Base-by-base conservation (phyloP, 2,113 vertebrate species). In the Galeopterus variegatus region DNA sequence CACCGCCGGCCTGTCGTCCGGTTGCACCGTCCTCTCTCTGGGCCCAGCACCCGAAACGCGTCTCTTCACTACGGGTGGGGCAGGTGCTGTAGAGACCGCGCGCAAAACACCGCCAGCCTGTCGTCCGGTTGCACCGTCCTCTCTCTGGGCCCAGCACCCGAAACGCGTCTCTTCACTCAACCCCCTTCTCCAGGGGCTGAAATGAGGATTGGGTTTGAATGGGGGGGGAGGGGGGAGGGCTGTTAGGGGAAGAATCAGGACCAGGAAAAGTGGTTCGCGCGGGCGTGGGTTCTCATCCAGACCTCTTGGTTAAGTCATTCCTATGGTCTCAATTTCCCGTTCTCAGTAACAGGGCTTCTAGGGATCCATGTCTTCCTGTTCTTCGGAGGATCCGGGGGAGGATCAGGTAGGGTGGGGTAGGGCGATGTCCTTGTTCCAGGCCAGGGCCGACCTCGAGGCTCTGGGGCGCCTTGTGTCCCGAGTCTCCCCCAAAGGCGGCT, bases 11-110 rank as follows among this genome's bases (percentile, higher is more conserved):
- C 50, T 1, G 85, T 91, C 52, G 31, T 92, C 24, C 0, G 6
- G 12, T 11, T 17, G 13, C 11, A 58, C 6, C 14, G 26, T 21
- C 24, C 24, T 41, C 18, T 50, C 48, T 10, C 1, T 2, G 2
- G 26, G 50, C 26, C 10, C 6, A 64, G 36, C 13, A 18, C 4
- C 96, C 0, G 4, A 65, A 19, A 23, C 73, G 77, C 77, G 50
- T 84, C 48, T 52, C 45, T 28, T 41, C 75, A 8, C 41, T 23
- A n/a, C n/a, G n/a, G n/a, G n/a, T n/a, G n/a, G n/a, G n/a, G 69
- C 54, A 81, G 93, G 90, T 81, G 93, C 85, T 12, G 70, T 26
- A 45, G 69, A 33, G 76, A 89, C 65, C 67, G 2, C 19, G 13
- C 19, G 14, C 56, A 65, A 45, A 21, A 12, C 21, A 6, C 31